phyloP scores from a whole-genome alignment of 2,888 invertebrate genomes.

The Anodontia alba region DNA sequence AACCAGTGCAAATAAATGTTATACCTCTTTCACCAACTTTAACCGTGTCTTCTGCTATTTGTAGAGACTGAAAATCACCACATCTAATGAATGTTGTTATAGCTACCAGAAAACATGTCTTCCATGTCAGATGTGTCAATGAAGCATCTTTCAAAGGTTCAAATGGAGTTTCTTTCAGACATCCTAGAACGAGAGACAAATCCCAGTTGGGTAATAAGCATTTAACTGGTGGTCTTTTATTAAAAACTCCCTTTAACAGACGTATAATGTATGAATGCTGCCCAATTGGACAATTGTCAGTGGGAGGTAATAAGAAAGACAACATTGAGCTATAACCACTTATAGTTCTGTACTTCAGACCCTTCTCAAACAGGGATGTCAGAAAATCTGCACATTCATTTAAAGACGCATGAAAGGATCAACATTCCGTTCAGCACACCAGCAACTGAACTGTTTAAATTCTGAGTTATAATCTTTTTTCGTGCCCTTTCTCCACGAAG shows the following conservation, averaged over 20 bases:
- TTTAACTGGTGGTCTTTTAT: too few relatives aligned
- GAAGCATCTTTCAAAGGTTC: too few relatives aligned
- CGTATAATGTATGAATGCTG: not conserved
- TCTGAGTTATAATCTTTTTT: constrained; percentile 26
- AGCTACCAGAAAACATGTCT: too few relatives aligned
- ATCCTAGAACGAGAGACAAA: too few relatives aligned
- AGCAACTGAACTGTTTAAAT: too few relatives aligned
- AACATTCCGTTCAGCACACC: constrained; percentile 34
- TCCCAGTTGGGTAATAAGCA: too few relatives aligned
- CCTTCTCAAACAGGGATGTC: too few relatives aligned
- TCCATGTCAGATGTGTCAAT: too few relatives aligned
- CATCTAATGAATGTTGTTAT: constrained; percentile 33
- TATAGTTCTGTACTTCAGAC: too few relatives aligned
- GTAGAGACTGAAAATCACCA: constrained; percentile 39
- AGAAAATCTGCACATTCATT: constrained; percentile 42
- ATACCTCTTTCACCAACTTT: constrained; percentile 41
- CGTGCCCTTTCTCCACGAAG: constrained; percentile 34
- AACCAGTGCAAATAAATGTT: constrained; percentile 34
- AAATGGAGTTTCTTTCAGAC: too few relatives aligned
- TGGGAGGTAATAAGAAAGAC: not conserved
- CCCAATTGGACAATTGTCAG: not conserved
- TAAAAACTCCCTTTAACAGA: not conserved
- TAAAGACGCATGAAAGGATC: constrained; percentile 34
- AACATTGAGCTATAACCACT: too few relatives aligned
- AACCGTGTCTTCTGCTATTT: constrained; percentile 23